Base-by-base conservation (phyloP, 1,140 invertebrate genomes). In the Drosophila tristis region DNA sequence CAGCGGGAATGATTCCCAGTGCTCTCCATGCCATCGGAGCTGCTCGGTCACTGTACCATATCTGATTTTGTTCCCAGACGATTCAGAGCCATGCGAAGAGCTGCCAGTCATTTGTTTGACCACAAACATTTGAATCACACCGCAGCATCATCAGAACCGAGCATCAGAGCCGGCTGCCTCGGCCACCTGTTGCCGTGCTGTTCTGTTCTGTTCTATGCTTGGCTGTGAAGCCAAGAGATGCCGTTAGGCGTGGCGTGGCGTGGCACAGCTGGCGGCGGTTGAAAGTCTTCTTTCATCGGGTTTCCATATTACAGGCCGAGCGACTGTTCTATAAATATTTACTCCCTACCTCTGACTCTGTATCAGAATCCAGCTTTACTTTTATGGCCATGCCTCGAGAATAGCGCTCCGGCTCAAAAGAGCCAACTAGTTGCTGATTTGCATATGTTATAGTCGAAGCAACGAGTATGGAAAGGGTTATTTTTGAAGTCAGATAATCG, bases 91-190 rank as follows among this genome's bases (percentile, higher is more conserved):
- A 31, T 26, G 44, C 20, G 13, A 25, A 23, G n/a, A 55, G 31
- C 39, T 42, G 62, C 43, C 43, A 54, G 70, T 45, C 60, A 65
- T 68, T 51, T 61, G 82, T 78, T 87, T 81, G 78, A 78, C 74
- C 74, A 72, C 81, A 86, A 86, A 80, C 74, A 71, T 75, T 78
- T 80, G 53, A 77, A 85, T 66, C 44, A 66, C 56, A 62, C 51
- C 71, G 31, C 64, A 60, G 26, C 47, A 56, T 47, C 44, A 44
- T 23, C 11, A 55, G 48, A 72, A 75, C 55, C 23, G 20, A 60
- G 26, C 6, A 71, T 70, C 54, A 16, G 23, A 60, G 51, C 59
- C 39, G 47, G 35, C 50, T n/a, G 29, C 31, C 35, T 53, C 57
- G 58, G 56, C 80, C 80, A 79, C 71, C 68, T 81, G 81, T 77